These are phyloP conservation scores for Maconellicoccus hirsutus DNA, from an alignment of 1,140 invertebrate genomes.

Conservation along the genomic window DNA sequence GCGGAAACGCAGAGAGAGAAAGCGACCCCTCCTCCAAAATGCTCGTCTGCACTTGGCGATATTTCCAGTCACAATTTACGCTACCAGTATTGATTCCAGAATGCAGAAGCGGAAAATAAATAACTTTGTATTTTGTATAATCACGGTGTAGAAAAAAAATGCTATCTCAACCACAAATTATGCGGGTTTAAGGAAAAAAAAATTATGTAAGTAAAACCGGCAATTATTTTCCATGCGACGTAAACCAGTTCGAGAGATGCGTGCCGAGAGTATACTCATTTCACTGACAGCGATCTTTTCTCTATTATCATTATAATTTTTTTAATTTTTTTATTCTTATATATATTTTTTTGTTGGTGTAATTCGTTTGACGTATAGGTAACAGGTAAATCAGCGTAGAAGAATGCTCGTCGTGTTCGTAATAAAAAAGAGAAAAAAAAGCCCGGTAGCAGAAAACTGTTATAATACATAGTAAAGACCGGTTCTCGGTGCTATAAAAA, in stretches of 20 bases:
- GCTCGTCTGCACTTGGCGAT: too few species aligned
- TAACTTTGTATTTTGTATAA: not conserved
- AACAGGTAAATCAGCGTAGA: conserved; percentile 17
- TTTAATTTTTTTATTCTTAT: conserved; percentile 13
- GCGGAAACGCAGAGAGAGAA: too few species aligned
- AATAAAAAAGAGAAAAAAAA: conserved; percentile 1
- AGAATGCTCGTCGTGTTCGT: not conserved
- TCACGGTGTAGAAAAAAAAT: not conserved
- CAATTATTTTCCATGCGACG: not conserved
- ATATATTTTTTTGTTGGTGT: not conserved
- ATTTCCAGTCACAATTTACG: too few species aligned
- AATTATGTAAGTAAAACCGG: conserved; percentile 19
- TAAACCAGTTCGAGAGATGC: not conserved
- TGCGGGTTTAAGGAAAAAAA: not conserved
- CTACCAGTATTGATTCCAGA: too few species aligned
- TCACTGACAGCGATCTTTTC: not conserved
- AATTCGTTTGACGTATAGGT: conserved; percentile 4
- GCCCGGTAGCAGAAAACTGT: conserved; percentile 16
- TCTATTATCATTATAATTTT: conserved; percentile 20
- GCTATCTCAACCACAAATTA: not conserved
- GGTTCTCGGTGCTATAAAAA: not conserved
- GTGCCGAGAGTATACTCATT: not conserved
- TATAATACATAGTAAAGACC: conserved; percentile 6
- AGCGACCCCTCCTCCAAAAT: too few species aligned
- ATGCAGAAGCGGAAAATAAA: not conserved